phyloP scores from a whole-genome alignment of 2,113 vertebrate genomes.

The pig (Sus scrofa) region DNA sequence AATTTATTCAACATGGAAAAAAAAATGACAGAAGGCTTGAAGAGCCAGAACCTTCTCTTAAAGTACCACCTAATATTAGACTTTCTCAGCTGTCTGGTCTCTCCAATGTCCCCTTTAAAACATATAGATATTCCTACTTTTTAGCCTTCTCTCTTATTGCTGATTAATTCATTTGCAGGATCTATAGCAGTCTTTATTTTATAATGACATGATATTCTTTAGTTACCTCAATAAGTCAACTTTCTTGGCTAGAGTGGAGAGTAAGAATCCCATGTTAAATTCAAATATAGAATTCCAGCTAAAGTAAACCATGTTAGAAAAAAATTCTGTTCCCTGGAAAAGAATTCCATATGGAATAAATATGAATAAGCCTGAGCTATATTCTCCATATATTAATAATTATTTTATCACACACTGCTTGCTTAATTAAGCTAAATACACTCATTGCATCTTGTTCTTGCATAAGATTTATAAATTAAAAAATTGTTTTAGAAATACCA shows the following conservation, averaged over 20 bases:
- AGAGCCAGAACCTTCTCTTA: background rate
- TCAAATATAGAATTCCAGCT: background rate
- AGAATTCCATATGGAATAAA: background rate
- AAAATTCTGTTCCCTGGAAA: background rate
- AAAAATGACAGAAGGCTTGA: background rate
- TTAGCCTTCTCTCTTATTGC: background rate
- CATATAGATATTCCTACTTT: background rate
- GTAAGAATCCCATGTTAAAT: conserved; percentile 9
- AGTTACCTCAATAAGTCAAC: background rate
- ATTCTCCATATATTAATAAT: background rate
- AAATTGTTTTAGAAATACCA: background rate
- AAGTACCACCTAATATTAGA: background rate
- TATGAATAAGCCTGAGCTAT: background rate
- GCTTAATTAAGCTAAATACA: background rate
- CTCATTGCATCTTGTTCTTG: background rate
- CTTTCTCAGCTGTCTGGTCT: background rate
- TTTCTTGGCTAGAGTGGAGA: background rate
- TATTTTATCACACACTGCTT: background rate
- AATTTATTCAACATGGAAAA: too few species aligned
- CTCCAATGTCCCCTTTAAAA: background rate
- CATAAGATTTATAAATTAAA: background rate
- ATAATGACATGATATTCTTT: background rate
- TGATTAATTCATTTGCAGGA: conserved; percentile 10
- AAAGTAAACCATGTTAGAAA: background rate
- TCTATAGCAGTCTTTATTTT: background rate